phyloP scores from a whole-genome alignment of 2,888 invertebrate genomes.

The Holacanthella duospinosa region DNA sequence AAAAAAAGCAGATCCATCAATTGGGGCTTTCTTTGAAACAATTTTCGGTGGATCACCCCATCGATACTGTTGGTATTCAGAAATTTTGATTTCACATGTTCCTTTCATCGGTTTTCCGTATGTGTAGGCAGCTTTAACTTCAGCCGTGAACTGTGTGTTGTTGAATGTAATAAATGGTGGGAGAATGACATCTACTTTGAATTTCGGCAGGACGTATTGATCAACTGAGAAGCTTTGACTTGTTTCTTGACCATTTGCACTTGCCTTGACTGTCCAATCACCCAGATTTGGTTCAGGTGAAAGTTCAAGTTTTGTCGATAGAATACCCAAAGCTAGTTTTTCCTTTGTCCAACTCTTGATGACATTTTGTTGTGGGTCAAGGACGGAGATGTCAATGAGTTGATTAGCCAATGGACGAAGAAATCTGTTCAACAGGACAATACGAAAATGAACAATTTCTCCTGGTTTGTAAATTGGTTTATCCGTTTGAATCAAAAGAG shows the following conservation, averaged over 20 bases:
- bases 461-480: constrained; percentile 81
- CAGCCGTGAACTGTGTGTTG: constrained; percentile 63
- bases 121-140: constrained; percentile 66
- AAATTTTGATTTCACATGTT: constrained; percentile 46
- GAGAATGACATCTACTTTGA: constrained; percentile 66
- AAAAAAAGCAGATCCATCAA: constrained; percentile 2
- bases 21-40: not conserved
- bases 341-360: constrained; percentile 16
- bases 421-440: constrained; percentile 61
- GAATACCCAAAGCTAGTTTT: constrained; percentile 52
- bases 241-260: not conserved
- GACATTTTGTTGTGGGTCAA: constrained; percentile 21
- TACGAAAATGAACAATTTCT: constrained; percentile 67
- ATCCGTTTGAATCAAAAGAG: constrained; percentile 81
- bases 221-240: constrained; percentile 59
- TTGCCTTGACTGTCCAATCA: constrained; percentile 54
- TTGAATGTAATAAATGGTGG: constrained; percentile 70
- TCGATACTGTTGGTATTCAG: not conserved
- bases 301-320: constrained; percentile 60
- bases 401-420: constrained; percentile 54
- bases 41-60: constrained; percentile 5
- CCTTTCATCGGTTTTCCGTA: constrained; percentile 23
- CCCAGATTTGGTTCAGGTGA: constrained; percentile 78
- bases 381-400: constrained; percentile 12
- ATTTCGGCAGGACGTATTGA: constrained; percentile 84